These are phyloP conservation scores for Lucifuga dentata DNA, from an alignment of 2,113 vertebrate species.

Conservation along the genomic window DNA sequence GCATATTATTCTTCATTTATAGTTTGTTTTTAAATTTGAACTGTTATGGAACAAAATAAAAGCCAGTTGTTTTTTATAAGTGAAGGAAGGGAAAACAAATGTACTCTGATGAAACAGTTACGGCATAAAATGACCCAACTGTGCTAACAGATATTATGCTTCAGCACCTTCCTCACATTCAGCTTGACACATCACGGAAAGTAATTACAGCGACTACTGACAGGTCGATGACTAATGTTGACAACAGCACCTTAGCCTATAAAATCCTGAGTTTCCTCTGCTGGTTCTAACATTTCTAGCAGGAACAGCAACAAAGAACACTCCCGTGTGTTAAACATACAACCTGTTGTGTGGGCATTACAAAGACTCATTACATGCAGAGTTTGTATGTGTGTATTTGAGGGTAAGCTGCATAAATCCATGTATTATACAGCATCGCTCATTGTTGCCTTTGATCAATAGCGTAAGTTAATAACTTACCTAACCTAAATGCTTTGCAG, in stretches of 20 bases:
- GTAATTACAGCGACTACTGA: constrained; percentile 73
- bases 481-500: constrained; percentile 31
- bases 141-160: constrained; percentile 63
- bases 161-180: constrained; percentile 60
- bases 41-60: constrained; percentile 8
- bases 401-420: constrained; percentile 67
- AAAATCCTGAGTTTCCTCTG: constrained; percentile 66
- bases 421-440: constrained; percentile 16
- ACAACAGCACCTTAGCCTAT: constrained; percentile 66
- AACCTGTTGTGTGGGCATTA: constrained; percentile 22
- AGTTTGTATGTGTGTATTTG: constrained; percentile 19
- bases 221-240: constrained; percentile 74
- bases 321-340: constrained; percentile 33
- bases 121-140: constrained; percentile 69
- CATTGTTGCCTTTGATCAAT: constrained; percentile 43
- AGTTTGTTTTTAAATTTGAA: too few species aligned
- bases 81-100: constrained; percentile 12
- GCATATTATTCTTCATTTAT: constrained; percentile 16
- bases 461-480: constrained; percentile 35
- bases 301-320: constrained; percentile 24
- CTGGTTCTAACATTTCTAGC: constrained; percentile 45
- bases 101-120: constrained; percentile 21
- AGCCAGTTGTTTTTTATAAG: constrained; percentile 6
- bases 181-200: constrained; percentile 69
- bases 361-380: constrained; percentile 30